Evolutionary conservation across 2,113 vertebrate genomes (phyloP).

Genomic region (Scomber scombrus): DNA sequence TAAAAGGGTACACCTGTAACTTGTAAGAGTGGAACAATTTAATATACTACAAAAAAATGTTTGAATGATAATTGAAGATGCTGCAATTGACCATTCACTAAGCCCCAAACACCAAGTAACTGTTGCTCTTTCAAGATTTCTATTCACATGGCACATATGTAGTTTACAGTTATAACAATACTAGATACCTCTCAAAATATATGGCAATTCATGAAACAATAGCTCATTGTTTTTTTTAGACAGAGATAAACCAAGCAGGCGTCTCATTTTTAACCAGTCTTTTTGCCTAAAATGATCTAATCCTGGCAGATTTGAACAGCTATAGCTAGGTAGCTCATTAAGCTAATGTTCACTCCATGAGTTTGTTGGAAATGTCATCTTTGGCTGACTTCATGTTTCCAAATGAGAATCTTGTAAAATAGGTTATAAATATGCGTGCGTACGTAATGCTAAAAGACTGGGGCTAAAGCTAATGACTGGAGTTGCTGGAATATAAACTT

Average conservation of each 20-base stretch:
- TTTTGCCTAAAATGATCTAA: background rate
- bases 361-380: background rate
- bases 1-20: background rate
- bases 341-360: background rate
- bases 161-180: background rate
- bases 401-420: background rate
- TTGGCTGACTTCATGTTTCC: background rate
- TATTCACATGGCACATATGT: background rate
- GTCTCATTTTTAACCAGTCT: background rate
- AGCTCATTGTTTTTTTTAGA: background rate
- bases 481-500: background rate
- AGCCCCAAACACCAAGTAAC: background rate
- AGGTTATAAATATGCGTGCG: no score
- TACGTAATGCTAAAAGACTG: no score
- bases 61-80: constrained; percentile 21
- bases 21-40: background rate
- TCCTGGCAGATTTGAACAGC: background rate
- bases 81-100: background rate
- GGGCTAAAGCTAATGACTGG: background rate
- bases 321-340: background rate
- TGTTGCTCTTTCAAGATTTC: background rate
- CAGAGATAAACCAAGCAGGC: background rate
- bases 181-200: background rate
- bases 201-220: background rate
- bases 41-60: background rate